Evolutionary conservation across 2,113 vertebrate genomes (phyloP).

Genomic region (Pseudorectes ferrugineus): DNA sequence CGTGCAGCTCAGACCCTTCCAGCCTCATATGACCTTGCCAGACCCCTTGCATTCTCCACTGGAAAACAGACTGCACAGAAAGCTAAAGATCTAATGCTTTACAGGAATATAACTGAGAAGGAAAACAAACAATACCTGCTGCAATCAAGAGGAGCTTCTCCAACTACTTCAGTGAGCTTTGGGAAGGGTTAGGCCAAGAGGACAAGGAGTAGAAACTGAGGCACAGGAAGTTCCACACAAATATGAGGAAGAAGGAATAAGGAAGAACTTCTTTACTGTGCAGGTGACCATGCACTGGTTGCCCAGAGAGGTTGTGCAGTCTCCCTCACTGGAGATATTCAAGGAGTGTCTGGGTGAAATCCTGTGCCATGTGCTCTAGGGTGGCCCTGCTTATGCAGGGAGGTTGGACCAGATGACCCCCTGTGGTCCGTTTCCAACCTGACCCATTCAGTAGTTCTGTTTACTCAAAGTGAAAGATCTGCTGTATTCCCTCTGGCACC

Average conservation of each 20-base stretch:
- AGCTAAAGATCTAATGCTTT: background rate
- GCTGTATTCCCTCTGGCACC: background rate
- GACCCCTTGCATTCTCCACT: background rate
- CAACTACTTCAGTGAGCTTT: background rate
- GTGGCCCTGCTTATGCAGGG: background rate
- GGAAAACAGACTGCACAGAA: background rate
- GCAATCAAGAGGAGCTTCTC: background rate
- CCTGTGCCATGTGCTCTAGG: background rate
- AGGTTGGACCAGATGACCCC: background rate
- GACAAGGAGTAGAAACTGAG: background rate
- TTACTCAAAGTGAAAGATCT: background rate
- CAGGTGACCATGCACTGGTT: background rate
- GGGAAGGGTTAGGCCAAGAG: background rate
- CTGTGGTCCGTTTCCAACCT: background rate
- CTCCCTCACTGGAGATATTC: background rate
- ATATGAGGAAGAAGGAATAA: background rate
- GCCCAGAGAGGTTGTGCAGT: background rate
- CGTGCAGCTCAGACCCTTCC: background rate
- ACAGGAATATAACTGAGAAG: background rate
- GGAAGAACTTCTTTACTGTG: background rate
- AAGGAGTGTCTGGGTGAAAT: background rate
- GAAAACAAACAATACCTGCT: background rate
- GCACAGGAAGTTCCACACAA: background rate
- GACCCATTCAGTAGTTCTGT: background rate
- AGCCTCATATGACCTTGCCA: background rate